Base-by-base conservation (phyloP, 1,140 invertebrate genomes). In the Cherax quadricarinatus region DNA sequence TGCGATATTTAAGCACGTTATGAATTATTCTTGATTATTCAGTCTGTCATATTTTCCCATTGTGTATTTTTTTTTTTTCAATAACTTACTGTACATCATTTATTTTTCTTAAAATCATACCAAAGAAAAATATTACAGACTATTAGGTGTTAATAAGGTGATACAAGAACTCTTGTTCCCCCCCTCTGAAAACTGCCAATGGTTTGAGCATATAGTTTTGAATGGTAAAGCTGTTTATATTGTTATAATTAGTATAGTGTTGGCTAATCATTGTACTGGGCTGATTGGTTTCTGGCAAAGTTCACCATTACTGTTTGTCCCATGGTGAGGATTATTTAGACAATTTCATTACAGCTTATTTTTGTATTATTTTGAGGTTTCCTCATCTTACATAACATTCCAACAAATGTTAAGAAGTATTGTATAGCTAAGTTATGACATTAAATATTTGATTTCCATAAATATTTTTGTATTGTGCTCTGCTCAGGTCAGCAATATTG, bases 181-280 rank as follows among this genome's bases (percentile, higher is more conserved):
- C 75, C 66, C 57, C 66, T 57, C 62, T 88, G 86, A 88, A 88
- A 85, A 92, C 91, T 92, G 91, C 91, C 91, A 92, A 79, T 84
- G 86, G 81, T 92, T 83, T 88, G 81, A 92, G 57, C 60, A 60
- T 88, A 88, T 88, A 88, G 86, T 88, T 92, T 92, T 92, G 91
- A 79, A 92, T 83, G 91, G 91, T 84, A 83, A 92, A 88, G 86
- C 86, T 92, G 78, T 92, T 92, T 92, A 92, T 92, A 92, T 92
- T 92, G 86, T 88, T 88, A 92, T 88, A 86, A 91, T 86, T 91
- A 91, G 90, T 81, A 86, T 91, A 91, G 90, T 86, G 90, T 91
- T 91, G 85, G 91, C 91, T 87, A 87, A 81, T 83, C 81, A 92
- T 73, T 86, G 84, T 91, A 86, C 83, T 92, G 86, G 91, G 86